Conservation (phyloP, 2,797 vertebrate species). For the Oreochromis grahami region DNA sequence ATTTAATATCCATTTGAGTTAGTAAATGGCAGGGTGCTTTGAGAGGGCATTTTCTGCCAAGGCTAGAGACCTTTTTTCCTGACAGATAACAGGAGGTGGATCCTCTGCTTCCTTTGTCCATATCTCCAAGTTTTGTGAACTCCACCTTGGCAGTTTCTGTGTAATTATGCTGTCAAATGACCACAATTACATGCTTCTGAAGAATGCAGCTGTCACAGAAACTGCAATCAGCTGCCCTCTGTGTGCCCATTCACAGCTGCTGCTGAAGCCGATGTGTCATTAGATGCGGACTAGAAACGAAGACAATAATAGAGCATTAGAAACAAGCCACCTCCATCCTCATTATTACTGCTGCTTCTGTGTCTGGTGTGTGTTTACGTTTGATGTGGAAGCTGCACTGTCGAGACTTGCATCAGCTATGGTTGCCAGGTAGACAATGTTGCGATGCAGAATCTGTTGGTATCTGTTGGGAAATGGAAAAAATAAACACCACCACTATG, state of each 20-base stretch:
- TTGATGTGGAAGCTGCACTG: neutral
- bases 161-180: neutral
- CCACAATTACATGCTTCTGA: neutral
- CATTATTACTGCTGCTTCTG: neutral
- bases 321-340: neutral
- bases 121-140: neutral
- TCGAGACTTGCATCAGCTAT: slow-evolving; percentile 86
- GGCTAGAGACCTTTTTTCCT: neutral
- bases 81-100: neutral
- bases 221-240: neutral
- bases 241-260: neutral
- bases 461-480: slow-evolving; percentile 72
- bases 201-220: neutral
- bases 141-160: neutral
- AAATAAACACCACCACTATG: neutral
- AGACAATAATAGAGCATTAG: neutral
- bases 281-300: slow-evolving; percentile 26
- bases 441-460: slow-evolving; percentile 93
- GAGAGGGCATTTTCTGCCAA: neutral
- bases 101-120: neutral
- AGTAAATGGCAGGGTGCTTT: neutral
- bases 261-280: neutral
- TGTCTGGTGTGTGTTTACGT: slow-evolving; percentile 25
- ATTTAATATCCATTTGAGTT: neutral
- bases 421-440: slow-evolving; percentile 93